Conservation (phyloP, 2,113 vertebrate genomes). For the Sylvia atricapilla region DNA sequence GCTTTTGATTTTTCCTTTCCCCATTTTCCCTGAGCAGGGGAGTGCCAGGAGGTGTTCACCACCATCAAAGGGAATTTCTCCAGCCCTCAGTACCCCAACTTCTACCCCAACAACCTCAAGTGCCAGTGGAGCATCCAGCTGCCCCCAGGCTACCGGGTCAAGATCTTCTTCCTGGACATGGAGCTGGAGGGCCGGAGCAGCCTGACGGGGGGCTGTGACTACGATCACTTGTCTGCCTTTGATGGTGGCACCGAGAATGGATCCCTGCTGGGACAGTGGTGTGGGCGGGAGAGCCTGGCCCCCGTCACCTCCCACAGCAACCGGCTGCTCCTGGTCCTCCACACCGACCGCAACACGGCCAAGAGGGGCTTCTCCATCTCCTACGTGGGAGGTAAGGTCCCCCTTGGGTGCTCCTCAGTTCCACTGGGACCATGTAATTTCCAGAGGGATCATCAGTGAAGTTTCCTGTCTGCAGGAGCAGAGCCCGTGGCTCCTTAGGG, state of each 20-base stretch:
- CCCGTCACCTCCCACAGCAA: conserved; percentile 81
- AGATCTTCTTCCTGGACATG: conserved; percentile 85
- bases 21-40: conserved; percentile 69
- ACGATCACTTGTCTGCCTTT: conserved; percentile 84
- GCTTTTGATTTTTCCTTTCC: background rate
- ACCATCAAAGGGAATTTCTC: conserved; percentile 86
- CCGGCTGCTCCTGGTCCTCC: conserved; percentile 86
- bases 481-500: background rate
- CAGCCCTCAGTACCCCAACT: conserved; percentile 88
- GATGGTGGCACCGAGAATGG: conserved; percentile 80
- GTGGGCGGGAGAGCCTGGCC: conserved; percentile 76
- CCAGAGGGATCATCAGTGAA: rapidly evolving
- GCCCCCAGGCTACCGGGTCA: conserved; percentile 81
- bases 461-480: background rate
- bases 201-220: conserved; percentile 85
- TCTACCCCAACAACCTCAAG: conserved; percentile 96
- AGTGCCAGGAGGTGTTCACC: conserved; percentile 90
- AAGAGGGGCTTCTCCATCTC: conserved; percentile 84
- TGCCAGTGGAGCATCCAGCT: conserved; percentile 90
- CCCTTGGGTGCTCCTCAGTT: background rate
- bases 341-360: conserved; percentile 84
- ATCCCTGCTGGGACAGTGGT: conserved; percentile 85
- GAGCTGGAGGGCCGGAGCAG: conserved; percentile 89
- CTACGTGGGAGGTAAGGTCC: conserved; percentile 87
- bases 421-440: background rate